Conservation (phyloP, 2,113 vertebrate species). For the Alligator sinensis region DNA sequence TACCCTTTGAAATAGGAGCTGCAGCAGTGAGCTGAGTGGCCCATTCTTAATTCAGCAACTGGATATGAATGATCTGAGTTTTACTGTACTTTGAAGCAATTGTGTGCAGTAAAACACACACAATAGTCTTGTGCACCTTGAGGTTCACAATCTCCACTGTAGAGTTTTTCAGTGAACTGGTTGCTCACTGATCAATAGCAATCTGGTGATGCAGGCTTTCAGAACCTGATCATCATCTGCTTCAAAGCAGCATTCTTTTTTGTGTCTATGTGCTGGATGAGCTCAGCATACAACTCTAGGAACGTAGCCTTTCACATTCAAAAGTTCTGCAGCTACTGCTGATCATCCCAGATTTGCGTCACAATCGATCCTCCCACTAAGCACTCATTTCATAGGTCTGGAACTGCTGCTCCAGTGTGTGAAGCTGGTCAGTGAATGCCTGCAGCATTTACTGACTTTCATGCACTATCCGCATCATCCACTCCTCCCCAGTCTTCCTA, state of each 20-base stretch:
- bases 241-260: background rate
- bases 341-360: background rate
- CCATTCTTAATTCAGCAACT: background rate
- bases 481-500: background rate
- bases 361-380: background rate
- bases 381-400: background rate
- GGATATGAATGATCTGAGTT: background rate
- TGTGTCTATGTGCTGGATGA: background rate
- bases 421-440: background rate
- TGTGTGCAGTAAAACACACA: background rate
- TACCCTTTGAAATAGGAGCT: background rate
- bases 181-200: fast-evolving
- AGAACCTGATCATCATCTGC: background rate
- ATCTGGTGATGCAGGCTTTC: background rate
- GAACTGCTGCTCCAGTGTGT: background rate
- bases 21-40: background rate
- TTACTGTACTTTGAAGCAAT: background rate
- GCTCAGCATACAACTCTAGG: background rate
- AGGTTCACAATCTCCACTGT: background rate
- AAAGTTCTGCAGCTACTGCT: background rate
- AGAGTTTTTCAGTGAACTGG: background rate
- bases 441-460: background rate
- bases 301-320: background rate
- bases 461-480: background rate
- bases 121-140: background rate